A percentile compares a stretch with the other conserved stretches of the same genome.
Conservation (phyloP, 2,113 vertebrate species). For the Hyaena hyaena region DNA sequence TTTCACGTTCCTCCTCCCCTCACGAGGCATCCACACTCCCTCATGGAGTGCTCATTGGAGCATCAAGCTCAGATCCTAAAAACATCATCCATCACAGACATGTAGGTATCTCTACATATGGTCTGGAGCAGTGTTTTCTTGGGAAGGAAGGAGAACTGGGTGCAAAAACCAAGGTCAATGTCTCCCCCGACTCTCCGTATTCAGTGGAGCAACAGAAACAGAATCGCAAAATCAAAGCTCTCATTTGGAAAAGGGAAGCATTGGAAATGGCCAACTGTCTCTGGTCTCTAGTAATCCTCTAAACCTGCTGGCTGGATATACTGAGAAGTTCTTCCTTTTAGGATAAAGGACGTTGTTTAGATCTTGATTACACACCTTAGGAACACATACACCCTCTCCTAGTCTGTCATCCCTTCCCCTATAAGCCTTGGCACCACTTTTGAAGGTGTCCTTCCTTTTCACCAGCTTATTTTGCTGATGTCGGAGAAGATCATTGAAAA, state of each 20-base stretch:
- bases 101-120: background rate
- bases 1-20: background rate
- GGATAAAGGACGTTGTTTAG: background rate
- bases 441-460: background rate
- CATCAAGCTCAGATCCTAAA: background rate
- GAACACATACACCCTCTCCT: background rate
- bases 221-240: no score
- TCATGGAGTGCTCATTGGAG: background rate
- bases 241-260: background rate
- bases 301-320: background rate
- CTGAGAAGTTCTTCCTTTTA: background rate
- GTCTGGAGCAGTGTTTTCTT: background rate
- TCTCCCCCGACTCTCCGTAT: no score
- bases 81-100: accelerated
- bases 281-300: background rate
- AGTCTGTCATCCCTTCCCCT: accelerated
- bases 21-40: background rate
- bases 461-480: background rate
- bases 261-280: background rate
- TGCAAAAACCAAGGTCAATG: background rate
- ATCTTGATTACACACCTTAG: no score
- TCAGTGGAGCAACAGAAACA: background rate
- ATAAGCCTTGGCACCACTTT: accelerated
- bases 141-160: background rate
- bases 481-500: background rate